Conservation (phyloP, 2,888 invertebrate species). For the Stomorhina lunata region DNA sequence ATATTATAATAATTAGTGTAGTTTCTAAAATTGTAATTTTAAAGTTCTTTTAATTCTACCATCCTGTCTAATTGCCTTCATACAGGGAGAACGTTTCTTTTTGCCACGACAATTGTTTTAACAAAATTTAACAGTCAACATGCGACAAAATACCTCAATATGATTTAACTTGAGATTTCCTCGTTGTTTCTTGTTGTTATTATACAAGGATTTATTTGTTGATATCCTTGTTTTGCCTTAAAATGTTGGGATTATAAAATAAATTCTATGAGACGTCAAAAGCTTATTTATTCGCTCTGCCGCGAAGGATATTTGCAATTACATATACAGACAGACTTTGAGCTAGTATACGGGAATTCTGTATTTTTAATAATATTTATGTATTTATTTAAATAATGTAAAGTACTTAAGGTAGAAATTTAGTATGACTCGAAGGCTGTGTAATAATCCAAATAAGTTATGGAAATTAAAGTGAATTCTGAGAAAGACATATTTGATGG, state of each 20-base stretch:
- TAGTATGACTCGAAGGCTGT: not conserved
- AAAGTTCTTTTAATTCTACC: not conserved
- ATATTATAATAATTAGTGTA: too few species aligned
- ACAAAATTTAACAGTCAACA: slow-evolving; percentile 27
- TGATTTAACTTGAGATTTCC: not conserved
- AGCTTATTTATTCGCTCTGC: slow-evolving; percentile 22
- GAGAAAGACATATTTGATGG: not conserved
- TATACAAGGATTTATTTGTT: slow-evolving; percentile 19
- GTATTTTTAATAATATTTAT: not conserved
- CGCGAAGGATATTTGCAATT: slow-evolving; percentile 1
- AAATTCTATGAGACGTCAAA: slow-evolving; percentile 15
- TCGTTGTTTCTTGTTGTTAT: not conserved
- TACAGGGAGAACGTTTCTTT: not conserved
- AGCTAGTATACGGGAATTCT: not conserved
- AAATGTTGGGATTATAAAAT: slow-evolving; percentile 39
- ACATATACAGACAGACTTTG: not conserved
- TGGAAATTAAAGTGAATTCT: not conserved
- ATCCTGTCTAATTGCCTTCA: not conserved
- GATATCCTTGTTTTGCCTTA: slow-evolving; percentile 27
- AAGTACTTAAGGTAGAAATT: not conserved
- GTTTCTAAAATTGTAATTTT: too few species aligned
- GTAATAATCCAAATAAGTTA: slow-evolving; percentile 1
- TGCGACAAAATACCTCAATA: not conserved
- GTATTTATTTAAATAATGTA: not conserved
- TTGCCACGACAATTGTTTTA: slow-evolving; percentile 26